Conservation (phyloP, 2,888 invertebrate species). For the Timandra comae region DNA sequence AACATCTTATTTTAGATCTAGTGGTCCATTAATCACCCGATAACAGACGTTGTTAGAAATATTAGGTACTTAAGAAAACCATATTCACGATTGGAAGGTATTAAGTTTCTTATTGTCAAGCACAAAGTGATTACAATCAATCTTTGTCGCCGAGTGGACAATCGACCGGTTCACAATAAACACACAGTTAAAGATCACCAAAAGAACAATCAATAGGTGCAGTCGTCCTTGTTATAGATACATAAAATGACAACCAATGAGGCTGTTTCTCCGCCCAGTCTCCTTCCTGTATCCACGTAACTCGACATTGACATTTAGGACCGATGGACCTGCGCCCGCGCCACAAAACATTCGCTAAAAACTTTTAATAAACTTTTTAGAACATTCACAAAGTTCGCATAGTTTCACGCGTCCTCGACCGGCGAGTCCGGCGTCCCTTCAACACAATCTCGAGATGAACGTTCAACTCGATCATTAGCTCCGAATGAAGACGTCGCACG, state of each 20-base stretch:
- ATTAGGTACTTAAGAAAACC: too few species aligned
- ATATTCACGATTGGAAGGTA: too few species aligned
- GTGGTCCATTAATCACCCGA: too few species aligned
- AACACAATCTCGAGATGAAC: conserved; percentile 28
- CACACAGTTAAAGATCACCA: too few species aligned
- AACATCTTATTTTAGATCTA: too few species aligned
- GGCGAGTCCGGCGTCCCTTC: conserved; percentile 42
- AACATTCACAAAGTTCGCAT: conserved; percentile 38
- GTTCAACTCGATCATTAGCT: conserved; percentile 9
- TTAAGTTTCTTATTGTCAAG: too few species aligned
- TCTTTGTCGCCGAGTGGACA: too few species aligned
- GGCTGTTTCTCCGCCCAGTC: conserved; percentile 38
- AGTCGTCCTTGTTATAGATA: conserved; percentile 50
- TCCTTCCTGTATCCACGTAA: conserved; percentile 52
- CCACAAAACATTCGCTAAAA: too few species aligned
- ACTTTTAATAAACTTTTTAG: conserved; percentile 16
- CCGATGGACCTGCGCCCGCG: conserved; percentile 18
- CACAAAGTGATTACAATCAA: too few species aligned
- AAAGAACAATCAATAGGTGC: too few species aligned
- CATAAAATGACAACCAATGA: conserved; percentile 27
- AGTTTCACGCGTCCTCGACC: conserved; percentile 45
- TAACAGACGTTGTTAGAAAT: too few species aligned
- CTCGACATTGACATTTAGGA: conserved; percentile 66
- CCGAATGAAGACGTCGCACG: conserved; percentile 11
- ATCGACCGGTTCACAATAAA: too few species aligned